Base-by-base conservation (phyloP, 2,113 vertebrate genomes). In the Peromyscus californicus region DNA sequence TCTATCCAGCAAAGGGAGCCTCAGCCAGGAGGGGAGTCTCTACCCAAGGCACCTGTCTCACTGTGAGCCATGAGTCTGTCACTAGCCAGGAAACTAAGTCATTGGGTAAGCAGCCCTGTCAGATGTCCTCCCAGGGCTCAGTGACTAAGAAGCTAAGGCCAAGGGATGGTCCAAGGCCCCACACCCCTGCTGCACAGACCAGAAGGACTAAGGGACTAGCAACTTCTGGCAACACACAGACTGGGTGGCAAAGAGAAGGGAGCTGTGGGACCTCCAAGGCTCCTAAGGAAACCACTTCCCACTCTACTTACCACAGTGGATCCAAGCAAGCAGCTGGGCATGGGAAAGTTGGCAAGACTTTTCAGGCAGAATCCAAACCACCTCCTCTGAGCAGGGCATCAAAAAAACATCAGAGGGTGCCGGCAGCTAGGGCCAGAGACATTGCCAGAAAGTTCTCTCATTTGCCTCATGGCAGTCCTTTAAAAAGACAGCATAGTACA, bases 311-410 rank as follows among this genome's bases (percentile, higher is more conserved):
- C 72, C 11, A 93, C 63, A 92, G 65, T 87, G 97, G 96, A 94
- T 54, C 65, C 0, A 98, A 95, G 95, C 97, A 97, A 90, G 98
- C 98, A 63, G 96, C 97, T 91, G 97, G 98, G 4, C 97, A 90
- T 97, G 98, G 98, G 97, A 99, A 99, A 97, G 90, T 94, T 89
- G 78, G 93, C 54, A 99, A 98, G 97, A 96, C 96, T 85, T 95
- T 97, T 29, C 98, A 97, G 80, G 98, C 57, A 96, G 94, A 75
- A 39, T 74, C 97, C 72, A 95, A 95, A 90, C 97, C 95, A 90
- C 90, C 97, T 76, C 97, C 97, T 93, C 93, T 92, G 95, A 98
- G 72, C 42, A 98, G 97, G 91, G 97, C 97, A 78, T 98, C 95
- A 42, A 85, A 91, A 96, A 95, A 98, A 89, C 97, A 98, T 70